A percentile compares a stretch with the other conserved stretches of the same genome.
These are phyloP conservation scores for Villa cingulata DNA, from an alignment of 2,888 invertebrate genomes.

Conservation along the genomic window DNA sequence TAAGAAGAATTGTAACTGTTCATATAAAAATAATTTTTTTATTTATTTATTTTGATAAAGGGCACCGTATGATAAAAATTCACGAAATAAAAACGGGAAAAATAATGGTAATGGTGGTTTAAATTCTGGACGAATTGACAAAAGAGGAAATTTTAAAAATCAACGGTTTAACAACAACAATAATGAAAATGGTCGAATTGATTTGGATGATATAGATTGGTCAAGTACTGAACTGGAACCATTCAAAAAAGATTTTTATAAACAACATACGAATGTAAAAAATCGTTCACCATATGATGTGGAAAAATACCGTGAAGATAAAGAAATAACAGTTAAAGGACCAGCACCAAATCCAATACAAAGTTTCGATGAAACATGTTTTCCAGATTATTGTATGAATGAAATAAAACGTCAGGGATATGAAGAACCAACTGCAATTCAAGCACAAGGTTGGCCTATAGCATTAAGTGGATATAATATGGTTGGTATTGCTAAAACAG, in stretches of 20 bases:
- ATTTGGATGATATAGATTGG: slow-evolving; percentile 59
- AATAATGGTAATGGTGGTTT: slow-evolving; percentile 63
- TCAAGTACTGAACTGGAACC: slow-evolving; percentile 43
- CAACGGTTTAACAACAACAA: slow-evolving; percentile 36
- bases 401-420: slow-evolving; percentile 53
- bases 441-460: slow-evolving; percentile 80
- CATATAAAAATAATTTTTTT: neutral
- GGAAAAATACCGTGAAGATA: slow-evolving; percentile 49
- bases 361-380: slow-evolving; percentile 63
- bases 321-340: slow-evolving; percentile 66
- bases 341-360: slow-evolving; percentile 63
- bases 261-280: slow-evolving; percentile 53
- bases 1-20: slow-evolving; percentile 4
- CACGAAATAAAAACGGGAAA: slow-evolving; percentile 39
- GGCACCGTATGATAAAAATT: slow-evolving; percentile 7
- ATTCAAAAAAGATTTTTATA: slow-evolving; percentile 75
- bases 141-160: slow-evolving; percentile 47
- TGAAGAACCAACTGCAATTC: slow-evolving; percentile 68
- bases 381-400: slow-evolving; percentile 59
- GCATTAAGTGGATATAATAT: slow-evolving; percentile 70
- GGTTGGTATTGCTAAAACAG: slow-evolving; percentile 77
- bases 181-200: slow-evolving; percentile 57
- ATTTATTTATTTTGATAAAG: neutral
- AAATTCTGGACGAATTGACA: slow-evolving; percentile 45
- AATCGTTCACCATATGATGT: slow-evolving; percentile 55